Conservation (phyloP, 2,113 vertebrate genomes). For the Ceratotherium simum region DNA sequence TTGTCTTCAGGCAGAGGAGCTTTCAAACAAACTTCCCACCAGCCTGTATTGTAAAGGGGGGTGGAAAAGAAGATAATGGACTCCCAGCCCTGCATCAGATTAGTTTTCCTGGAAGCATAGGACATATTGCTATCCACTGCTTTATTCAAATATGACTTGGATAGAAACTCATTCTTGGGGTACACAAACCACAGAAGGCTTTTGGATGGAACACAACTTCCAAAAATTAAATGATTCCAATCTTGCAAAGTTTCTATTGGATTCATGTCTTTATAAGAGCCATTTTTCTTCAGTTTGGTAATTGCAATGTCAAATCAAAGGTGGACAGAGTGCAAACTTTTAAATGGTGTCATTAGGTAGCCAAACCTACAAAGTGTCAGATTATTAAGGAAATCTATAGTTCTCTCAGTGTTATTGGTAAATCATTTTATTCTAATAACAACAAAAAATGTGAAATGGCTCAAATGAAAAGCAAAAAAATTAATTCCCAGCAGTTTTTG, state of each 20-base stretch:
- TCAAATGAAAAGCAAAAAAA: constrained; percentile 46
- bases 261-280: constrained; percentile 60
- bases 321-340: constrained; percentile 48
- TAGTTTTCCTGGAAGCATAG: constrained; percentile 56
- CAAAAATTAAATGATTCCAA: constrained; percentile 72
- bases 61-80: constrained; percentile 45
- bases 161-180: constrained; percentile 73
- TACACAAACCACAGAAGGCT: constrained; percentile 72
- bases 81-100: constrained; percentile 36
- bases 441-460: constrained; percentile 45
- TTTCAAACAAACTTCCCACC: constrained; percentile 50
- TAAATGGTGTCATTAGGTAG: constrained; percentile 20
- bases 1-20: constrained; percentile 29
- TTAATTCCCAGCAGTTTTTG: neutral
- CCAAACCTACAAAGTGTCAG: constrained; percentile 46
- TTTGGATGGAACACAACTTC: constrained; percentile 71
- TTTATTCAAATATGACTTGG: constrained; percentile 79
- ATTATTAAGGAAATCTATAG: neutral
- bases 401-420: neutral
- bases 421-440: constrained; percentile 4
- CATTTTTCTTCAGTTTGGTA: constrained; percentile 77
- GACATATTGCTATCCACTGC: constrained; percentile 67
- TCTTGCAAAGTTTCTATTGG: constrained; percentile 60
- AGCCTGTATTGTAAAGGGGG: neutral
- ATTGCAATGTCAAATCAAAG: constrained; percentile 55